phyloP scores from a whole-genome alignment of 2,113 vertebrate genomes.

The Astur gentilis region DNA sequence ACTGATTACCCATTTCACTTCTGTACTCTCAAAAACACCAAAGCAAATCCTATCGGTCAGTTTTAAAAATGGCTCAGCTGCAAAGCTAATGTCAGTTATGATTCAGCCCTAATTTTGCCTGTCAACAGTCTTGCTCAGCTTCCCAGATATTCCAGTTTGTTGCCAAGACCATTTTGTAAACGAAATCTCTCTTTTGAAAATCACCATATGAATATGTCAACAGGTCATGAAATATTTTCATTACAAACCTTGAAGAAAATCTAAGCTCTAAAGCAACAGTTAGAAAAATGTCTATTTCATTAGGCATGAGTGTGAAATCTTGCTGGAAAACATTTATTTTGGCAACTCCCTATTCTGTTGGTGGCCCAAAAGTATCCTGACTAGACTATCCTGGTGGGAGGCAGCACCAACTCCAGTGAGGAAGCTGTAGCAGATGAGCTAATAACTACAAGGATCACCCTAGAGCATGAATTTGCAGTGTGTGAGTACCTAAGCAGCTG shows the following conservation, averaged over 20 bases:
- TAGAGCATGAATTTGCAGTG: neutral
- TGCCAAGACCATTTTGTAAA: constrained; percentile 78
- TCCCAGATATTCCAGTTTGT: constrained; percentile 67
- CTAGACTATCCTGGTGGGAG: constrained; percentile 66
- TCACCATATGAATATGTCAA: constrained; percentile 83
- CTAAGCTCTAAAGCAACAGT: constrained; percentile 70
- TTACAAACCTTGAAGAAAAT: constrained; percentile 76
- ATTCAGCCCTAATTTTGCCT: constrained; percentile 71
- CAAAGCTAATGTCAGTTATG: constrained; percentile 65
- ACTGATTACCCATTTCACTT: neutral
- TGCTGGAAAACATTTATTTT: constrained; percentile 79
- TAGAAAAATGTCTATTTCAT: constrained; percentile 74
- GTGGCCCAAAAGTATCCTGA: constrained; percentile 67
- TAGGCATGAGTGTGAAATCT: constrained; percentile 72
- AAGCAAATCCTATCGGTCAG: constrained; percentile 22
- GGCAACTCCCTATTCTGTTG: constrained; percentile 69
- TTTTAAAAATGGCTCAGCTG: constrained; percentile 54
- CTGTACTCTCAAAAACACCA: neutral
- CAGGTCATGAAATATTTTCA: constrained; percentile 82
- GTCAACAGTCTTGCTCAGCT: constrained; percentile 69
- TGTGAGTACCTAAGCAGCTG: neutral
- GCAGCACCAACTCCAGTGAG: neutral
- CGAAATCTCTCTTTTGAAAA: constrained; percentile 75
- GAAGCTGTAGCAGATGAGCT: constrained; percentile 50
- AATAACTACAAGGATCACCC: neutral